Evolutionary conservation across 2,888 invertebrate genomes (phyloP).

Genomic region (Gortyna flavago): DNA sequence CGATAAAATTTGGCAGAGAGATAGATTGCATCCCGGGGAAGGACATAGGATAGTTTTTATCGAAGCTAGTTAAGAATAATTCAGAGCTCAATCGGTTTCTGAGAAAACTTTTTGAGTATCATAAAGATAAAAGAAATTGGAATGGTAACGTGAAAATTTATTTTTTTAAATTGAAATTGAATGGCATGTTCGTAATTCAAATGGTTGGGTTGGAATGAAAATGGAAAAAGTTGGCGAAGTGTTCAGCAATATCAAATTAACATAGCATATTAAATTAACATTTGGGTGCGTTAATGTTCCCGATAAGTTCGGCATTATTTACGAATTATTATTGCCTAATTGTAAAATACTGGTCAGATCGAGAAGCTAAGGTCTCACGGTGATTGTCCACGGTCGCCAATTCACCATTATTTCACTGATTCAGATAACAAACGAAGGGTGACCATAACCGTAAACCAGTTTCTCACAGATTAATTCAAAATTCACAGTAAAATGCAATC

Average conservation of each 20-base stretch:
- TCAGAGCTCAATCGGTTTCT: constrained; percentile 10
- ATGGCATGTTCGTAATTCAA: constrained; percentile 32
- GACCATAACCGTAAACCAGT: constrained; percentile 57
- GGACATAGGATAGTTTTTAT: too few relatives aligned
- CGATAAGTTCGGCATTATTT: constrained; percentile 9
- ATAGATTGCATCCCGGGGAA: too few relatives aligned
- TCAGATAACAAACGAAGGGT: constrained; percentile 64
- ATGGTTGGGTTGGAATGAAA: constrained; percentile 21
- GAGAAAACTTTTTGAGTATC: constrained; percentile 14
- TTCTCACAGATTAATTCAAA: constrained; percentile 59
- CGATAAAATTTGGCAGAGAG: too few relatives aligned
- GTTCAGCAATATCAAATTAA: constrained; percentile 31
- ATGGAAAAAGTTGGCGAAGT: constrained; percentile 21
- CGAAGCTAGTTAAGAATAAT: not conserved
- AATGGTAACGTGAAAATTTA: constrained; percentile 35
- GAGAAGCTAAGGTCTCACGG: constrained; percentile 55
- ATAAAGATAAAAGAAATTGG: constrained; percentile 25
- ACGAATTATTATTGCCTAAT: not conserved
- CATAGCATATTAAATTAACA: constrained; percentile 21
- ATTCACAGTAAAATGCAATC: constrained; percentile 50
- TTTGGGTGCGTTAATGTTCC: constrained; percentile 6
- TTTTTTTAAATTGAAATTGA: constrained; percentile 29
- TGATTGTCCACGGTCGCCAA: constrained; percentile 61
- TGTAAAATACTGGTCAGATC: constrained; percentile 7
- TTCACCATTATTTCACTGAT: constrained; percentile 58